These are phyloP conservation scores for Scatophagus argus DNA, from an alignment of 2,113 vertebrate genomes.

Conservation along the genomic window DNA sequence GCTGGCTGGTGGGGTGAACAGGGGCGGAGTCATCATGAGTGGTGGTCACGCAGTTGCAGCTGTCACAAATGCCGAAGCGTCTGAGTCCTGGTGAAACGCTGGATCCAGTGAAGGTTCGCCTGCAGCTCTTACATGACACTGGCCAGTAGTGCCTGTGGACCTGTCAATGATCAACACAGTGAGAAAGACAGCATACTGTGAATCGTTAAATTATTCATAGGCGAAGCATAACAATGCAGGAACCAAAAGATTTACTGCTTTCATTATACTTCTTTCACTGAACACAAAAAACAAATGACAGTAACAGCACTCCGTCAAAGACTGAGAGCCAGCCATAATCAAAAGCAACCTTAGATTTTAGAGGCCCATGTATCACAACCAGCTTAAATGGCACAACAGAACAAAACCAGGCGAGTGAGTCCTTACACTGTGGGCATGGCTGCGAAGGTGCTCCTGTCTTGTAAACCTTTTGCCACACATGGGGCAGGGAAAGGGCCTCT, in stretches of 20 bases:
- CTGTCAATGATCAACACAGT: constrained; percentile 71
- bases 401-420: too few relatives aligned
- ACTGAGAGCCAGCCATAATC: too few relatives aligned
- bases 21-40: constrained; percentile 86
- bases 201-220: neutral
- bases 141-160: constrained; percentile 95
- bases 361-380: neutral
- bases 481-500: constrained; percentile 95
- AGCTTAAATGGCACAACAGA: neutral
- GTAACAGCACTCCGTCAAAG: neutral
- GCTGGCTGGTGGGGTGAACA: constrained; percentile 85
- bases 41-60: constrained; percentile 95
- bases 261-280: neutral
- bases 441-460: constrained; percentile 94
- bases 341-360: too few relatives aligned
- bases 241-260: neutral
- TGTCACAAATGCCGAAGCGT: constrained; percentile 93
- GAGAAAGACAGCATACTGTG: neutral
- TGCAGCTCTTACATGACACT: constrained; percentile 95
- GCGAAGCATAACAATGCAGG: neutral
- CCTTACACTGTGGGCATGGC: constrained; percentile 94
- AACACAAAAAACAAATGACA: neutral
- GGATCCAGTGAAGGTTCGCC: constrained; percentile 90
- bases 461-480: constrained; percentile 97
- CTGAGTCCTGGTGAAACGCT: constrained; percentile 88